A percentile compares a stretch with the other conserved stretches of the same genome.
phyloP scores from a whole-genome alignment of 1,140 invertebrate species.

The Maconellicoccus hirsutus region DNA sequence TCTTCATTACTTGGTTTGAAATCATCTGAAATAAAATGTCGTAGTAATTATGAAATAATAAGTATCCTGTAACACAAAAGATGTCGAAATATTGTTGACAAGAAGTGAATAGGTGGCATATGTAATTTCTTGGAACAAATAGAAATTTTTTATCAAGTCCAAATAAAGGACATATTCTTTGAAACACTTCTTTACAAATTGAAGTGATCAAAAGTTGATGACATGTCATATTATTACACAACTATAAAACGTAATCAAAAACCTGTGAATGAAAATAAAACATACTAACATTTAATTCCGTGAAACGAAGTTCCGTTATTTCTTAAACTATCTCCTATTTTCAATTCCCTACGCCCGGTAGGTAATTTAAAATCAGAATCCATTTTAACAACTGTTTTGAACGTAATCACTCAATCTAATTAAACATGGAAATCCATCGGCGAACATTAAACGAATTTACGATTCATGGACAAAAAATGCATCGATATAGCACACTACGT shows the following conservation, averaged over 20 bases:
- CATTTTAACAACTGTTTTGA: neutral
- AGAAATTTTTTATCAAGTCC: too few relatives aligned
- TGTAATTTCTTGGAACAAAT: too few relatives aligned
- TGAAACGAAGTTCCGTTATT: constrained; percentile 12
- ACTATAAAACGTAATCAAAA: constrained; percentile 14
- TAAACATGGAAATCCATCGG: too few relatives aligned
- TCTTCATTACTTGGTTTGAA: constrained; percentile 15
- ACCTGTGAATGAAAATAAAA: neutral
- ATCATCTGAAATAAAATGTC: neutral
- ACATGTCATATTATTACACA: constrained; percentile 14
- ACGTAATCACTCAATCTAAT: too few relatives aligned
- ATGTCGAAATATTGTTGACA: neutral
- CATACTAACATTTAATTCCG: constrained; percentile 16
- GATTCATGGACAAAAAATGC: neutral
- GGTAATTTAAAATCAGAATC: constrained; percentile 3
- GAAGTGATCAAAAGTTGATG: neutral
- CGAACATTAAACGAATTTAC: too few relatives aligned
- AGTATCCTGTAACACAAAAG: neutral
- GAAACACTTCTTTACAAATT: neutral
- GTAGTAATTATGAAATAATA: too few relatives aligned
- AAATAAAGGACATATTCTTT: neutral
- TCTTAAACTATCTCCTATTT: constrained; percentile 8
- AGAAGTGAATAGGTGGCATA: too few relatives aligned
- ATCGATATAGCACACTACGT: too few relatives aligned
- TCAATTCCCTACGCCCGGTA: constrained; percentile 7